Evolutionary conservation across 2,888 invertebrate genomes (phyloP), one percentile per base, ranked within the genome.

Genomic region (Trichogramma dendrolimi): DNA sequence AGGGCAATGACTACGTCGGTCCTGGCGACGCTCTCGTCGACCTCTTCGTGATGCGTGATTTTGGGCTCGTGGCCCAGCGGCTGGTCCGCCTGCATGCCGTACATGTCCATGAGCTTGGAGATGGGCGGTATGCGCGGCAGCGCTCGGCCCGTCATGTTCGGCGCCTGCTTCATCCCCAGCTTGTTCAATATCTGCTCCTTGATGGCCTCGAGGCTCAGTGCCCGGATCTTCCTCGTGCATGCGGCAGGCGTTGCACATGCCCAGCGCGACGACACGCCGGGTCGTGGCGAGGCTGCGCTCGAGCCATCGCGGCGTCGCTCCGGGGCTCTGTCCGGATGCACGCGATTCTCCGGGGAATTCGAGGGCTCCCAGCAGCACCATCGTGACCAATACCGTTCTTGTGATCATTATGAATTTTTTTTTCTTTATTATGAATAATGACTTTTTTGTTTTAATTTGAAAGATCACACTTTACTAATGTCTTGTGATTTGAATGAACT

Each of bases 131-230:
- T 82, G 64, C 81, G 81, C 14, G 86, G 86, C 50, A 84, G 71
- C 1, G 80, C 79, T 50, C 83, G 77, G 14, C 85, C 85, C 5
- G 86, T 86, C 69, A 86, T 83, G 73, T 86, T 87, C 39, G 84
- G 83, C 8, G 85, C 84, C 65, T 83, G 81, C 62, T 79, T 79
- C 68, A 86, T 76, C 4, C 85, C 84, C 69, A 87, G 80, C 70
- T 84, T 83, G 70, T 80, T 80, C 67, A 87, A 73, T 60, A 87
- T 85, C 72, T 86, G 83, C 63, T 81, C 83, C 73, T 85, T 86
- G 71, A 87, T 85, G 48, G 81, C 80, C 70, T 84, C 82, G 54
- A 86, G 75, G 69, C 83, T 85, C 57, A 83, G 73, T n/a, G 80
- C 81, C 58, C 83, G 79, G 55, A 85, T 80, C 72, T 85, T 85